Base-by-base conservation (phyloP, 2,113 vertebrate genomes). In the Hypanus sabinus region DNA sequence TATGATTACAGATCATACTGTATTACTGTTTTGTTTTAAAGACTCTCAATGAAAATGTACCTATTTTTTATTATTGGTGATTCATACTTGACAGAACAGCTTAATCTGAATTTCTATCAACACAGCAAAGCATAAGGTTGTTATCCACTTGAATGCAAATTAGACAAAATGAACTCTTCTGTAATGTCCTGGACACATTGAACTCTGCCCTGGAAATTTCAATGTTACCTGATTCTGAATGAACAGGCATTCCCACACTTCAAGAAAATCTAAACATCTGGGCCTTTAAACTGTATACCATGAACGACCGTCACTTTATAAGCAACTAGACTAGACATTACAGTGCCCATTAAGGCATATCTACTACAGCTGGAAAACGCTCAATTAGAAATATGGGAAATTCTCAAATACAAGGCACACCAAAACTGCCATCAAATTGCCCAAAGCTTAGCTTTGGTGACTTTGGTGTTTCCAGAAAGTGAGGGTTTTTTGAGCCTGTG, bases 1-100 rank as follows among this genome's bases (percentile, higher is more conserved):
- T 87, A 55, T 87, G 83, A 87, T 87, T 60, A 87, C 83, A 62
- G 83, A n/a, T 87, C 83, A 87, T 27, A 57, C 83, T 62, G 83
- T 55, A 87, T 87, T 87, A 87, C 27, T 62, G 83, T 62, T 87
- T 87, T 55, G 30, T 87, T 24, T 55, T 87, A 10, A 30, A 87
- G 83, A 55, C 83, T 87, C 83, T 46, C 8, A 27, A 62, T 60
- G 57, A 46, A 87, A 87, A 60, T 60, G 3, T 24, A 38, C 27
- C 46, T 11, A 24, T 3, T 20, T 20, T 22, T 85, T 55, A 85
- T 85, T 7, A 85, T 85, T 85, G 46, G 46, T 85, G 36, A 85
- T 85, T 85, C 46, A 85, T 85, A 55, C 60, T n/a, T 87, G 24
- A 87, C 14, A 27, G 24, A 27, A 87, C 57, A 60, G 27, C 83